Percentiles rank a stretch among this genome's conserved stretches.
Evolutionary conservation across 2,888 invertebrate species (phyloP).

Genomic region (Cabera pusaria): DNA sequence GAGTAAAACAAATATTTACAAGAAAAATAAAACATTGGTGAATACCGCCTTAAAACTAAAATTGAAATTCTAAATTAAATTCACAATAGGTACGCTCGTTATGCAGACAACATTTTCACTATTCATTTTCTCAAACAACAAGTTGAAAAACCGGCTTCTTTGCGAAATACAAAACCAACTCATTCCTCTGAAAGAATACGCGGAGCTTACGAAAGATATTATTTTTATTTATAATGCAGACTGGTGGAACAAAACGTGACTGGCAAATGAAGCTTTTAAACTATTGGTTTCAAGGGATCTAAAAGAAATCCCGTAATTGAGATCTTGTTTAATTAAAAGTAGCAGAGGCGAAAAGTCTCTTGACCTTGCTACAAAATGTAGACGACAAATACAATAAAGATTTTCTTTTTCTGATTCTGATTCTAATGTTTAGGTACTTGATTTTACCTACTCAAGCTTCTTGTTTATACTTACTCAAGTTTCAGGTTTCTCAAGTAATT

Average conservation of each 20-base stretch:
- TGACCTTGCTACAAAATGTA: no score
- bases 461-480: no score
- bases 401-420: no score
- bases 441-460: no score
- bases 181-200: slow-evolving; percentile 5
- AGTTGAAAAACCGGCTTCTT: slow-evolving; percentile 14
- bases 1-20: no score
- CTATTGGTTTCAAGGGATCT: slow-evolving; percentile 1
- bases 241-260: slow-evolving; percentile 3
- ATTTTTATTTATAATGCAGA: slow-evolving; percentile 7
- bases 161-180: slow-evolving; percentile 18
- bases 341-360: no score
- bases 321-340: no score
- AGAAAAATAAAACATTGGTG: no score
- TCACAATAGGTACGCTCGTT: slow-evolving; percentile 1
- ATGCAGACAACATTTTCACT: slow-evolving; percentile 16
- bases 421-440: no score
- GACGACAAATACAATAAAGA: no score
- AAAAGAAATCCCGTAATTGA: background rate
- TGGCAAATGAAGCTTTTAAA: slow-evolving; percentile 9
- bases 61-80: slow-evolving; percentile 8
- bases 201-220: slow-evolving; percentile 5
- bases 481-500: no score
- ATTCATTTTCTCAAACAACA: slow-evolving; percentile 21
- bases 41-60: slow-evolving; percentile 4